A percentile compares a stretch with the other conserved stretches of the same genome.
Conservation (phyloP, 2,113 vertebrate genomes). For the Neotoma lepida region DNA sequence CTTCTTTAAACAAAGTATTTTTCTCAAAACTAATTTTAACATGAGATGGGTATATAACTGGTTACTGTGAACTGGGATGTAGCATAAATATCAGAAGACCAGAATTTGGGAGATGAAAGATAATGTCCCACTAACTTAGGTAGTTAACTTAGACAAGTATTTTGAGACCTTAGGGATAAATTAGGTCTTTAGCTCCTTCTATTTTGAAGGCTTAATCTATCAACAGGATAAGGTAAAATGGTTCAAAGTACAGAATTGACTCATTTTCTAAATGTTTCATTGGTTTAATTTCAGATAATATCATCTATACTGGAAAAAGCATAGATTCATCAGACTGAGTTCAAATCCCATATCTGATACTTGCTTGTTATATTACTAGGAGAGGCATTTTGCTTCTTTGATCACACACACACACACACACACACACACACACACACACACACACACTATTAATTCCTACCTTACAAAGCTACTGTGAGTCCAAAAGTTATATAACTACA, state of each 20-base stretch:
- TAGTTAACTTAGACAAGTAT: background rate
- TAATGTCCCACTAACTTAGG: background rate
- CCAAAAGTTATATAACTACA: background rate
- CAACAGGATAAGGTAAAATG: background rate
- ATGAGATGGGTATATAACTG: background rate
- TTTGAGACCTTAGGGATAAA: background rate
- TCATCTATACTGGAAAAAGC: background rate
- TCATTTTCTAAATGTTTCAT: background rate
- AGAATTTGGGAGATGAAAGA: background rate
- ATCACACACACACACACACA: background rate
- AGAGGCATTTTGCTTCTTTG: background rate
- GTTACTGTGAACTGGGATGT: background rate
- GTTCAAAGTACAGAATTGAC: background rate
- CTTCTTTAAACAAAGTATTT: background rate
- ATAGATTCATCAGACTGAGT: background rate
- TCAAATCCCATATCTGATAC: background rate
- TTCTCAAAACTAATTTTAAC: constrained; percentile 31
- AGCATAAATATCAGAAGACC: background rate
- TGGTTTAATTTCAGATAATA: constrained; percentile 10
- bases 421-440: background rate
- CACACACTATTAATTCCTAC: background rate
- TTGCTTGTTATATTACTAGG: background rate
- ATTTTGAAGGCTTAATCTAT: background rate
- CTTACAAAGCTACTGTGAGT: background rate
- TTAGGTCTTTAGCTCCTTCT: background rate